Conservation (phyloP, 2,888 invertebrate genomes). For the Zygogramma bicolorata region DNA sequence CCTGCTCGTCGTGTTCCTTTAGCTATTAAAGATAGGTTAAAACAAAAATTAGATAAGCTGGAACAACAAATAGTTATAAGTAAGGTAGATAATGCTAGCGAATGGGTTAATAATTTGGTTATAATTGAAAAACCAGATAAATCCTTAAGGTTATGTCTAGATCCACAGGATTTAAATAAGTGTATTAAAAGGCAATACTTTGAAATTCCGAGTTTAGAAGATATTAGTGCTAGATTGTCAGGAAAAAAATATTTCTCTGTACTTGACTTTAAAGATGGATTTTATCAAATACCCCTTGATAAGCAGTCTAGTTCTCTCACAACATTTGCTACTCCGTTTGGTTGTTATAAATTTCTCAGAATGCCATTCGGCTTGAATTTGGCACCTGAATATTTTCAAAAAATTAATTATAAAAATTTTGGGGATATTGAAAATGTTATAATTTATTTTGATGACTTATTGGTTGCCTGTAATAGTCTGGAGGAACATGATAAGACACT, state of each 20-base stretch:
- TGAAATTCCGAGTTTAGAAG: not conserved
- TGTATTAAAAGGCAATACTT: too few relatives aligned
- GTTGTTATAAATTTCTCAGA: too few relatives aligned
- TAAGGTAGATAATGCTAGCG: too few relatives aligned
- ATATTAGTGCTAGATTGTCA: not conserved
- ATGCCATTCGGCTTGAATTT: not conserved
- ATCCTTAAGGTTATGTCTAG: constrained; percentile 10
- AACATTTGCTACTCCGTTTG: too few relatives aligned
- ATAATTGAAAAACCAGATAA: constrained; percentile 11
- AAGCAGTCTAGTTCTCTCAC: too few relatives aligned
- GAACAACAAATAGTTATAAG: constrained; percentile 2
- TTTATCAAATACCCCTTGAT: too few relatives aligned
- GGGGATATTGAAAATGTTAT: not conserved
- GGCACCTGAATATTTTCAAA: not conserved
- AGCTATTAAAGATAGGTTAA: constrained; percentile 16
- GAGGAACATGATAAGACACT: not conserved
- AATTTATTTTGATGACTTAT: not conserved
- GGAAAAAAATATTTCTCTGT: not conserved
- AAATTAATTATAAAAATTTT: not conserved
- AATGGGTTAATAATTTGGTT: too few relatives aligned
- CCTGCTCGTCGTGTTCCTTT: constrained; percentile 10
- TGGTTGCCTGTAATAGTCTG: too few relatives aligned
- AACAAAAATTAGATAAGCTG: constrained; percentile 1
- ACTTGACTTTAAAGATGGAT: too few relatives aligned
- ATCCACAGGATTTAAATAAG: constrained; percentile 13